phyloP scores from a whole-genome alignment of 2,113 vertebrate genomes.

The Vulpes lagopus region DNA sequence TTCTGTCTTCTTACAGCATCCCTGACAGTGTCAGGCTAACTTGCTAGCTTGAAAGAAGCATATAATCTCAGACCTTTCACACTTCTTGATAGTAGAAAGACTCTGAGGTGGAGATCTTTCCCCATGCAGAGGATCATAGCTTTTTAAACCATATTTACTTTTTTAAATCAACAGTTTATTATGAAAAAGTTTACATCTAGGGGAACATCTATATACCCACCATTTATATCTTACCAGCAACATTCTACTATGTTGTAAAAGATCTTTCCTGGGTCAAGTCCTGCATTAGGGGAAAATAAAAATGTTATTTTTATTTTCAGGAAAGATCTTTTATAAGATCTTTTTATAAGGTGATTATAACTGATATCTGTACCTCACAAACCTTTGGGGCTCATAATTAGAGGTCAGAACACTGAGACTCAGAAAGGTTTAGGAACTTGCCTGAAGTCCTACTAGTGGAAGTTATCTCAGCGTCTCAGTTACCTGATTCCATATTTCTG shows the following conservation, averaged over 20 bases:
- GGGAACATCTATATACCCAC: not conserved
- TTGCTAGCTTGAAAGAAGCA: not conserved
- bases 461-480: not conserved
- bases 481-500: not conserved
- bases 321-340: too few species aligned
- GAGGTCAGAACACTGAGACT: not conserved
- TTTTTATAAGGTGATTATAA: not conserved
- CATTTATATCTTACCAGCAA: not conserved
- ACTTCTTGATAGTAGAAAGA: not conserved
- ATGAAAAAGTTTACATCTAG: not conserved
- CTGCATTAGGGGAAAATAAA: not conserved
- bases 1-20: not conserved
- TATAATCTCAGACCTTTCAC: not conserved
- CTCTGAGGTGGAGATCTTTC: not conserved
- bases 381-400: not conserved
- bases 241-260: not conserved
- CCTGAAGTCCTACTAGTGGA: not conserved
- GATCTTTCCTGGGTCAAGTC: not conserved
- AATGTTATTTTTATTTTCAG: not conserved
- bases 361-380: not conserved
- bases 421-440: not conserved
- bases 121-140: not conserved
- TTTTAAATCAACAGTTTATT: not conserved
- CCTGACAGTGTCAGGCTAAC: not conserved
- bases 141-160: not conserved